These are phyloP conservation scores for Morelia viridis DNA, from an alignment of 2,797 vertebrate species.

Conservation along the genomic window DNA sequence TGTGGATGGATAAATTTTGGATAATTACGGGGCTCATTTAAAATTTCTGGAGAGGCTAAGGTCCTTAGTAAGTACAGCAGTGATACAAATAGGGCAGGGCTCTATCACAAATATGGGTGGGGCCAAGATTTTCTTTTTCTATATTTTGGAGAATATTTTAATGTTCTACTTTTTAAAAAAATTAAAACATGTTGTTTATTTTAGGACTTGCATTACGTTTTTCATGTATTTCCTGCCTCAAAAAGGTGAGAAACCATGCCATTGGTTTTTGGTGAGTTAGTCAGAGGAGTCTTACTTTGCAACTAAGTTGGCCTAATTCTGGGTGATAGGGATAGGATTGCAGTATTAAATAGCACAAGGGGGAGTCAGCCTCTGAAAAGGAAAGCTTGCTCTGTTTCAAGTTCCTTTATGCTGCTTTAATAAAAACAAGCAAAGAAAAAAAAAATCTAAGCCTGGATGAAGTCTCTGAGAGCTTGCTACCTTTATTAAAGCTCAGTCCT, in stretches of 20 bases:
- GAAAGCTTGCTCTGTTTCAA: neutral
- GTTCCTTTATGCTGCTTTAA: neutral
- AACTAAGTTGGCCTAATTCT: neutral
- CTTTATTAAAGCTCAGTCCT: neutral
- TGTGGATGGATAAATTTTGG: neutral
- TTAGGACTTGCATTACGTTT: neutral
- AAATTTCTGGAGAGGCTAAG: neutral
- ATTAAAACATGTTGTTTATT: neutral
- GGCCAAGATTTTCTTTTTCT: neutral
- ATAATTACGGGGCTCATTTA: neutral
- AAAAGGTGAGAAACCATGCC: neutral
- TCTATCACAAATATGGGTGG: neutral
- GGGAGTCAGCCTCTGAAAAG: neutral
- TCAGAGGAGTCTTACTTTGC: neutral
- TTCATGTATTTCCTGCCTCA: neutral
- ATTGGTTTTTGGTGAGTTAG: neutral
- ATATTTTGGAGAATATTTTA: neutral
- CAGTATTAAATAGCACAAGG: neutral
- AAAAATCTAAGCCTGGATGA: neutral
- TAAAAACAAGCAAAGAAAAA: neutral
- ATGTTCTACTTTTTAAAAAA: neutral
- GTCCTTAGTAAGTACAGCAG: neutral
- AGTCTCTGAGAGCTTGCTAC: neutral
- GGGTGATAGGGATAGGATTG: neutral
- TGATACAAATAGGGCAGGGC: neutral